Base-by-base conservation (phyloP, 1,140 invertebrate species). In the Bombus pascuorum region DNA sequence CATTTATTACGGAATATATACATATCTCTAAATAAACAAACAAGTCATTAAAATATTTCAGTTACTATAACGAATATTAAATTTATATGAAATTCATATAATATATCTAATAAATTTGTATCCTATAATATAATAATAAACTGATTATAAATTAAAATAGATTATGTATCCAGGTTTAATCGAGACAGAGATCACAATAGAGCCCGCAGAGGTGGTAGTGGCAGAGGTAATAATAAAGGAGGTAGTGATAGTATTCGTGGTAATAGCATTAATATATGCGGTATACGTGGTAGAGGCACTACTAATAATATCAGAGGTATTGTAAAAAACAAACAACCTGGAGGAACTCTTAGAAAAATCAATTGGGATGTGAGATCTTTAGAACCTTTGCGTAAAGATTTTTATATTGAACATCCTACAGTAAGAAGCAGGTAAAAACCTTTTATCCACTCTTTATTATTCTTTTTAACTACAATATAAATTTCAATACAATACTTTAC, bases 341-440 rank as follows among this genome's bases (percentile, higher is more conserved):
- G 97, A 65, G 95, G 96, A 78, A 92, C 93, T 42, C 90, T 97
- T 32, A 94, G 96, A 8, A 97, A 96, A 93, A 96, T 96, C 25
- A 95, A 95, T 80, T 97, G 97, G 97, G 96, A 97, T 90, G 88
- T 96, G 79, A 93, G 94, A 65, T 87, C 95, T 80, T 92, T 97
- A 8, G 95, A 96, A 85, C 96, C 96, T 72, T 96, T 98, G 91
- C 95, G 96, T 83, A 97, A 97, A 93, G 96, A 97, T 92, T 97
- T 97, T 93, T 98, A 97, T 92, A 91, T 95, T 22, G 96, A 97
- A 89, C 96, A 96, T 92, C 95, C 96, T 25, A 93, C 94, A 91
- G 96, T 97, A 42, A 90, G 95, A 66, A 95, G 94, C 80, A 95
- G 96, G 96, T 96, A 90, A 88, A 76, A 62, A 39, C 39, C 59